These are phyloP conservation scores for Cephonodes hylas DNA, from an alignment of 2,888 invertebrate genomes.

Conservation along the genomic window DNA sequence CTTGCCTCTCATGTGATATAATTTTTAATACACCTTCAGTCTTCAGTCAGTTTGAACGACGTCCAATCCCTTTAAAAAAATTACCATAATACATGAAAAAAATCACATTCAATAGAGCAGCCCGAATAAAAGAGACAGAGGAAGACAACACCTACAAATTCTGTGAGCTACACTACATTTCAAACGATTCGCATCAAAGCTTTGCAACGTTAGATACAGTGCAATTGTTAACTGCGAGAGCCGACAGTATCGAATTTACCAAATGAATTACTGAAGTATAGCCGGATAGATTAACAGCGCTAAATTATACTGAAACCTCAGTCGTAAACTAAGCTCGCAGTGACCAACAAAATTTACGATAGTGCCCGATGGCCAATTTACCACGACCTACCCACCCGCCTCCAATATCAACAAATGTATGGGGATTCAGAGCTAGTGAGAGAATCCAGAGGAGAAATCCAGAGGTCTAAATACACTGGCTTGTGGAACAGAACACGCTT, in stretches of 20 bases:
- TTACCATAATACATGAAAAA: too few relatives aligned
- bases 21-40: too few relatives aligned
- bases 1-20: too few relatives aligned
- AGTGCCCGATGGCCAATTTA: constrained; percentile 25
- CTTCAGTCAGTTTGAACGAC: too few relatives aligned
- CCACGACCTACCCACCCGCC: constrained; percentile 19
- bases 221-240: background rate
- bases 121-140: too few relatives aligned
- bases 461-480: constrained; percentile 35
- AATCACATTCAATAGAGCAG: too few relatives aligned
- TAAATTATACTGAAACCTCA: constrained; percentile 34
- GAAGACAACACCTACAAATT: too few relatives aligned
- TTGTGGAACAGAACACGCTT: constrained; percentile 11
- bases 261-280: constrained; percentile 3
- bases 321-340: constrained; percentile 40
- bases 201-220: background rate
- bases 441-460: too few relatives aligned
- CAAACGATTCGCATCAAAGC: background rate
- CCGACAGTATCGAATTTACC: background rate
- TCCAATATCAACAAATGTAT: background rate
- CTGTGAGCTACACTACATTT: background rate
- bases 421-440: constrained; percentile 11
- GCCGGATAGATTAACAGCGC: constrained; percentile 36
- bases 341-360: constrained; percentile 48
- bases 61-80: too few relatives aligned